These are phyloP conservation scores for Argentina silus DNA, from an alignment of 2,797 vertebrate genomes.

Conservation along the genomic window DNA sequence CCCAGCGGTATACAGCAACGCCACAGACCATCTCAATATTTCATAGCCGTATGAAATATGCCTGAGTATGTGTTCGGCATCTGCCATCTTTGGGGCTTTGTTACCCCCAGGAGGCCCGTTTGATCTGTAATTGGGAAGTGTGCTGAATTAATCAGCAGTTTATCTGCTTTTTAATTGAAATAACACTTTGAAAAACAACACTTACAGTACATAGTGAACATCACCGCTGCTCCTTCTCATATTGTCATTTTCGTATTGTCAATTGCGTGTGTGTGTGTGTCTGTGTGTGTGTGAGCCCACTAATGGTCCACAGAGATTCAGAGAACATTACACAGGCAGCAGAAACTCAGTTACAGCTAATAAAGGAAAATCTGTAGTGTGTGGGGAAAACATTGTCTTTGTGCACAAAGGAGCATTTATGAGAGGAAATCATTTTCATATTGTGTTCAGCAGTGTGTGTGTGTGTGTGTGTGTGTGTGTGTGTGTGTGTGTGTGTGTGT, in stretches of 20 bases:
- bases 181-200: slow-evolving; percentile 82
- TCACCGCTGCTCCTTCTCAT: slow-evolving; percentile 78
- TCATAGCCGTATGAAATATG: slow-evolving; percentile 94
- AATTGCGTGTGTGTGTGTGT: slow-evolving; percentile 46
- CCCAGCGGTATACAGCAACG: slow-evolving; percentile 76
- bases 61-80: slow-evolving; percentile 93
- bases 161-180: slow-evolving; percentile 94
- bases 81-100: slow-evolving; percentile 91
- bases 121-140: slow-evolving; percentile 97
- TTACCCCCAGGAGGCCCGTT: slow-evolving; percentile 89
- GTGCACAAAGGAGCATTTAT: slow-evolving; percentile 44
- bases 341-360: slow-evolving; percentile 44
- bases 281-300: slow-evolving; percentile 40
- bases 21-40: slow-evolving; percentile 95
- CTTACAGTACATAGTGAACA: slow-evolving; percentile 76
- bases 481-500: neutral
- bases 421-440: slow-evolving; percentile 18
- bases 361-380: slow-evolving; percentile 38
- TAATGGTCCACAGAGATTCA: slow-evolving; percentile 62
- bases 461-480: neutral
- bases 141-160: slow-evolving; percentile 99
- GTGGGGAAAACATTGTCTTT: slow-evolving; percentile 37
- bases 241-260: slow-evolving; percentile 63
- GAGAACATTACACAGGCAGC: slow-evolving; percentile 34
- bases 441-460: neutral